Evolutionary conservation across 2,113 vertebrate species (phyloP).

Genomic region (Muntiacus muntjak): DNA sequence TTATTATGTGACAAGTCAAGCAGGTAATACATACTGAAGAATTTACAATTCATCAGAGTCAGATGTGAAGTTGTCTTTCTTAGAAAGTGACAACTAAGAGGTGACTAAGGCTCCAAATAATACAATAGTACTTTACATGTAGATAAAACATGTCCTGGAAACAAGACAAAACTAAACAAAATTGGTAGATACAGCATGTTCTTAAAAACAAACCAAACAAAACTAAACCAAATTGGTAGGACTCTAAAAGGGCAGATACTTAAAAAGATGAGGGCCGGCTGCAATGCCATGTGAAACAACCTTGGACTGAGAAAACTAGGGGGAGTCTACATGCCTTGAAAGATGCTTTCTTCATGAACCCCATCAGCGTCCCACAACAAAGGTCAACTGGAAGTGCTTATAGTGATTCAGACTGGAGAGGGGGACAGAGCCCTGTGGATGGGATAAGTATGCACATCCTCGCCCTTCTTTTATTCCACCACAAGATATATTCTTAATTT

Average conservation of each 20-base stretch:
- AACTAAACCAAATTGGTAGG: neutral
- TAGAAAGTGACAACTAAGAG: neutral
- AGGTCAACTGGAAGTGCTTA: rapidly evolving
- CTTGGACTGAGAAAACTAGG: neutral
- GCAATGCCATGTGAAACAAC: neutral
- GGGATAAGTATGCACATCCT: neutral
- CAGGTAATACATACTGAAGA: neutral
- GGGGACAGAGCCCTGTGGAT: neutral
- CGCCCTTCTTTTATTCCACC: neutral
- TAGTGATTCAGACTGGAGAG: neutral
- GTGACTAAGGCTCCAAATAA: neutral
- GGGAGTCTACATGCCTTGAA: neutral
- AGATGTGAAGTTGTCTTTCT: neutral
- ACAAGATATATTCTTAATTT: neutral
- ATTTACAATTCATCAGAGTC: neutral
- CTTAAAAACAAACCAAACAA: neutral
- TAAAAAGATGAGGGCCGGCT: neutral
- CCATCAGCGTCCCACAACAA: neutral
- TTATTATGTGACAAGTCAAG: neutral
- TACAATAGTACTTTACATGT: neutral
- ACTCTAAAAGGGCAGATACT: neutral
- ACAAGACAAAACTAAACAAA: neutral
- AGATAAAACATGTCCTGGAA: neutral
- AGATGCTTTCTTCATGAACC: neutral
- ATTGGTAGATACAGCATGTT: neutral